Base-by-base conservation (phyloP, 92 coral and sea anemone genomes). In the Umimayanthus kanabou region DNA sequence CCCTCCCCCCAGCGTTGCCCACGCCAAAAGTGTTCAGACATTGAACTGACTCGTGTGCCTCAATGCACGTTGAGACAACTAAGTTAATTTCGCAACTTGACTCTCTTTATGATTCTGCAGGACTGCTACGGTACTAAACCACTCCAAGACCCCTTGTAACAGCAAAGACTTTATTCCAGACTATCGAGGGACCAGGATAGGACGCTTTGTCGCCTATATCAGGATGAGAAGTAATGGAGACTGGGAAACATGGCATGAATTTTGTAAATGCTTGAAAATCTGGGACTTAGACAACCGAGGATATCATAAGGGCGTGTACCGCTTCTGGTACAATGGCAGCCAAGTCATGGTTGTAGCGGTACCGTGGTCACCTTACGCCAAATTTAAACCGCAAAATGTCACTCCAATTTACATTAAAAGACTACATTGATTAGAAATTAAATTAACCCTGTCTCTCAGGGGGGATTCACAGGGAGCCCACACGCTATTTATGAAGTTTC, bases 231-330 rank as follows among this genome's bases (percentile, higher is more conserved):
- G 88, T 39, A 55, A 14, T 0, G 33, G 80, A 18, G 98, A 94
- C 89, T 93, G 85, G 81, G 92, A 81, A 66, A 87, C 95, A 7
- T 94, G 95, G 95, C 72, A 47, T 14, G 89, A 84, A 80, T 90
- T 93, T 22, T 92, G 95, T 0, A 83, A 81, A 22, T 94, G 98
- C 75, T 91, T 93, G 23, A 88, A 76, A 74, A 85, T 94, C 55
- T 94, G 98, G 98, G 98, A 94, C 73, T 76, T 92, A 29, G 98
- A 94, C 79, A 88, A 91, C 10, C 91, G 98, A 5, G 98, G 93
- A 5, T 69, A 28, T 45, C 95, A 94, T 74, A 89, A 94, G 61
- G 87, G 91, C 45, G 72, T 91, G 76, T 94, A 92, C 85, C 90
- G 98, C 18, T 57, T 94, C 67, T 94, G 98, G 98, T 64, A 84